Percentiles rank a stretch among this genome's conserved stretches.
Evolutionary conservation across 2,113 vertebrate species (phyloP).

Genomic region (Malurus cyaneus): DNA sequence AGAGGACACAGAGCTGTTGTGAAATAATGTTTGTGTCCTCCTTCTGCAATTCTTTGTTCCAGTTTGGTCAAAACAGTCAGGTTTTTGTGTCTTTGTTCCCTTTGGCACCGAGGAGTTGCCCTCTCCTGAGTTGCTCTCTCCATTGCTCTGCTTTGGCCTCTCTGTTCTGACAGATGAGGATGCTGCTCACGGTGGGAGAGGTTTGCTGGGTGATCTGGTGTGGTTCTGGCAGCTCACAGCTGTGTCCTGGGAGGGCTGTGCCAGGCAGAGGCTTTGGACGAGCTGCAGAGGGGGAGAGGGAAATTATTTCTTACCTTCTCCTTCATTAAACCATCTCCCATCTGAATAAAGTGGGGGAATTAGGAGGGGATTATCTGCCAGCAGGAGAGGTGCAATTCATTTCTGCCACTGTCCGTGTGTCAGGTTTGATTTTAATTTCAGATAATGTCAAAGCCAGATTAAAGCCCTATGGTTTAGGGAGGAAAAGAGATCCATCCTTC

Average conservation of each 20-base stretch:
- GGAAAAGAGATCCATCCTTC: background rate
- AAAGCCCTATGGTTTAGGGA: conserved; percentile 3
- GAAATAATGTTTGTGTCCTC: background rate
- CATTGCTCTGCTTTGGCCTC: background rate
- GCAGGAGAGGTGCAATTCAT: conserved; percentile 41
- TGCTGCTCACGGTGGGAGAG: rapidly evolving
- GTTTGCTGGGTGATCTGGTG: background rate
- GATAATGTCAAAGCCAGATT: conserved; percentile 73
- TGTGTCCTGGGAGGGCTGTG: background rate
- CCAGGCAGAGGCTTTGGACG: background rate
- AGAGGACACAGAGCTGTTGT: background rate
- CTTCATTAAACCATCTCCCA: conserved; percentile 8
- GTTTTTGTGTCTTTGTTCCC: background rate
- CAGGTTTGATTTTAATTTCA: conserved; percentile 80
- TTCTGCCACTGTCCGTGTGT: conserved; percentile 64
- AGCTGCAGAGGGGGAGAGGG: background rate
- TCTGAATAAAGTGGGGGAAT: conserved; percentile 43
- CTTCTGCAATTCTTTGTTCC: background rate
- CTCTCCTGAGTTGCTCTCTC: background rate
- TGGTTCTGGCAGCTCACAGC: background rate
- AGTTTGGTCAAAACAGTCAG: background rate
- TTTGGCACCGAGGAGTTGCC: rapidly evolving
- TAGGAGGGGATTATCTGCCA: conserved; percentile 56
- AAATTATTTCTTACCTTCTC: background rate
- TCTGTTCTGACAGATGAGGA: background rate